Conservation (phyloP, 2,113 vertebrate genomes). For the Amphiprion ocellaris region DNA sequence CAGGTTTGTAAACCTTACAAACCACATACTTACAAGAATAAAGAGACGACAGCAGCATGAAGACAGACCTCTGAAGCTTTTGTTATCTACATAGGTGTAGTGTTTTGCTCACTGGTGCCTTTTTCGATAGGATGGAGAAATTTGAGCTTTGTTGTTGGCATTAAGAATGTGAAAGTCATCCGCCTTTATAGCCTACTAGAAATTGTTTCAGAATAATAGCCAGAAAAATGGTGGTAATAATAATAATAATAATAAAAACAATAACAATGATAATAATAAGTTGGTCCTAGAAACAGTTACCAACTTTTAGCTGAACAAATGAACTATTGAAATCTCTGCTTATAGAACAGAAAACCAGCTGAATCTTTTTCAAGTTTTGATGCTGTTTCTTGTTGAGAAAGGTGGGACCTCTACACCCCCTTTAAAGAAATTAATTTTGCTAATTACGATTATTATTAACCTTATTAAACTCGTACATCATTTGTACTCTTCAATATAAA, state of each 20-base stretch:
- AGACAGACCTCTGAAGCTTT: not conserved
- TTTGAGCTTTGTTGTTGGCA: not conserved
- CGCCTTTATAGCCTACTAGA: not conserved
- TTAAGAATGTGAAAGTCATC: not conserved
- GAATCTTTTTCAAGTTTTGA: not conserved
- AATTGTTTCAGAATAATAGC: too few species aligned
- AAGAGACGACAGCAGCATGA: too few species aligned
- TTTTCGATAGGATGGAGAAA: not conserved
- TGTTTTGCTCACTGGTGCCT: not conserved
- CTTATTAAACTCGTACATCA: not conserved
- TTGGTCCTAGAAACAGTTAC: too few species aligned
- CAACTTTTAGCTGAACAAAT: too few species aligned
- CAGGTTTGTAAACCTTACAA: not conserved
- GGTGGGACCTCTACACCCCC: too few species aligned
- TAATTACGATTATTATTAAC: not conserved
- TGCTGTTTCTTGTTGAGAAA: not conserved
- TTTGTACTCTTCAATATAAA: not conserved
- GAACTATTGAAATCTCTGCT: too few species aligned
- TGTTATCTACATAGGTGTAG: not conserved
- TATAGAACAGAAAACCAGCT: too few species aligned
- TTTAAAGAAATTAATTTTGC: not conserved
- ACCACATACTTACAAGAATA: not conserved
- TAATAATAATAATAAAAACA: too few species aligned
- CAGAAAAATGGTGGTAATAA: too few species aligned
- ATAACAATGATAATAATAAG: too few species aligned